Percentiles rank a stretch among this genome's conserved stretches.
Conservation (phyloP, 2,888 invertebrate genomes). For the Mesochorus sp. region DNA sequence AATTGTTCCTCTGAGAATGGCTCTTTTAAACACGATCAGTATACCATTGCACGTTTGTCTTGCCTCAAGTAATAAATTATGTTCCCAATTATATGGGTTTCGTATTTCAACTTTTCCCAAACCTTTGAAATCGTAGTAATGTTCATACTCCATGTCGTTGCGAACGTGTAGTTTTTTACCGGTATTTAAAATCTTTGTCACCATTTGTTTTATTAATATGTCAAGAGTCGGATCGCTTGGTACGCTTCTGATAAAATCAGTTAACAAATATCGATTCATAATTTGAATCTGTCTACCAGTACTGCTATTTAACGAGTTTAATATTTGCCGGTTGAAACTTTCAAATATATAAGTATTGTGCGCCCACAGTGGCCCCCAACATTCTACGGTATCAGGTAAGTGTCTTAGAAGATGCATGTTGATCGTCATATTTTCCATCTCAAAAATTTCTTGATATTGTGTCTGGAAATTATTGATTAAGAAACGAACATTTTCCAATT, state of each 20-base stretch:
- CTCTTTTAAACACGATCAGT: conserved; percentile 9
- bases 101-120: conserved; percentile 10
- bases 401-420: conserved; percentile 29
- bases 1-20: conserved; percentile 1
- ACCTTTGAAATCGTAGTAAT: conserved; percentile 14
- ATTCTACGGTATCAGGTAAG: conserved; percentile 17
- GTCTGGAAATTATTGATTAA: conserved; percentile 8
- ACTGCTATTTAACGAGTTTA: conserved; percentile 32
- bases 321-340: conserved; percentile 17
- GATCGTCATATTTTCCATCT: conserved; percentile 7
- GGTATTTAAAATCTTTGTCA: conserved; percentile 15
- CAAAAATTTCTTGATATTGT: conserved; percentile 16
- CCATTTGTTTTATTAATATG: background rate
- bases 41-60: background rate
- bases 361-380: conserved; percentile 29
- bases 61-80: background rate
- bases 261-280: conserved; percentile 33
- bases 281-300: conserved; percentile 34
- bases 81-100: conserved; percentile 5
- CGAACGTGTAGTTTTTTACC: conserved; percentile 17
- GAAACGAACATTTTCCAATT: conserved; percentile 4
- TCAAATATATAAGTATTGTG: conserved; percentile 24
- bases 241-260: conserved; percentile 21
- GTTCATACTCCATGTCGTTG: conserved; percentile 17
- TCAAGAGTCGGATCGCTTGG: background rate